Conservation (phyloP, 2,113 vertebrate species). For the Candoia aspera region DNA sequence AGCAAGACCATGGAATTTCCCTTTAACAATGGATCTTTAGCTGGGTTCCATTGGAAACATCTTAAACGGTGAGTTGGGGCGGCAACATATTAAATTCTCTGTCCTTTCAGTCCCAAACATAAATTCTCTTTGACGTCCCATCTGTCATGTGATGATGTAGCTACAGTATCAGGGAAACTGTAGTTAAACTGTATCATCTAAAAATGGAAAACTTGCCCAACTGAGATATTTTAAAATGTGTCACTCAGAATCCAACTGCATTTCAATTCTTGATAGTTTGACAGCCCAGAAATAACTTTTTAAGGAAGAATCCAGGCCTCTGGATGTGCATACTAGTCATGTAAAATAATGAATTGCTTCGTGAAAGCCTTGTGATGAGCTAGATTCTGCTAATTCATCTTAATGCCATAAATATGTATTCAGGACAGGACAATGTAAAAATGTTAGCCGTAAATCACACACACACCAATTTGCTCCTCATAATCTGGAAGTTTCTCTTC, state of each 20-base stretch:
- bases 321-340: neutral
- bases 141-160: neutral
- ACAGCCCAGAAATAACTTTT: slow-evolving; percentile 14
- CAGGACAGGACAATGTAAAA: slow-evolving; percentile 18
- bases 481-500: slow-evolving; percentile 15
- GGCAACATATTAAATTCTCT: neutral
- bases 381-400: neutral
- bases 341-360: slow-evolving; percentile 30
- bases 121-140: neutral
- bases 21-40: neutral
- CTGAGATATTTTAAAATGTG: slow-evolving; percentile 8
- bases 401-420: slow-evolving; percentile 28
- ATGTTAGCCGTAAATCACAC: neutral
- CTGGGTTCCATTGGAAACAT: neutral
- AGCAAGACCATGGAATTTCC: neutral
- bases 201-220: slow-evolving; percentile 7
- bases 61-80: neutral
- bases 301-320: slow-evolving; percentile 21
- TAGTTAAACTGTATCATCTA: slow-evolving; percentile 17
- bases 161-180: neutral
- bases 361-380: slow-evolving; percentile 3
- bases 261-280: slow-evolving; percentile 5
- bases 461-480: neutral
- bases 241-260: slow-evolving; percentile 15
- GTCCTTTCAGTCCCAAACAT: neutral